Conservation (phyloP, 1,140 invertebrate genomes). For the Temnothorax nylanderi region DNA sequence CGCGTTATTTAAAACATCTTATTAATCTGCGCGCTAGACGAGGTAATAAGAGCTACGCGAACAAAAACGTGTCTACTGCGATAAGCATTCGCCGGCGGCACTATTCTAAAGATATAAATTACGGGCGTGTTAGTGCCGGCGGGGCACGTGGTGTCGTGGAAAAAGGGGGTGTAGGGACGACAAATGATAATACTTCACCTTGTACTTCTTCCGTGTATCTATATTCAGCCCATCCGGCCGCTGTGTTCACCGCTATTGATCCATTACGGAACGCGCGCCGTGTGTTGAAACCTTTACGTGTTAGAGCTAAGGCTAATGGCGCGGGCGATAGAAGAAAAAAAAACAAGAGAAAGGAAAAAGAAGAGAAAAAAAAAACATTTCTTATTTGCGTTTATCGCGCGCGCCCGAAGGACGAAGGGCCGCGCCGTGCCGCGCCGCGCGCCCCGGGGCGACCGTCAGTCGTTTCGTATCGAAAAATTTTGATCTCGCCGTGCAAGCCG, state of each 20-base stretch:
- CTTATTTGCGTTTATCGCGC: slow-evolving; percentile 32
- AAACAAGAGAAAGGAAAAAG: neutral
- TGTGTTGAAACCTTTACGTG: slow-evolving; percentile 56
- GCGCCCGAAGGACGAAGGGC: slow-evolving; percentile 16
- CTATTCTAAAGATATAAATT: slow-evolving; percentile 37
- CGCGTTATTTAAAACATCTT: slow-evolving; percentile 3
- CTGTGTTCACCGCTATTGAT: slow-evolving; percentile 71
- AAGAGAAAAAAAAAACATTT: neutral
- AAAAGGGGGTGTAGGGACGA: slow-evolving; percentile 58
- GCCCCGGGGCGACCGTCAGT: neutral
- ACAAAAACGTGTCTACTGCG: neutral
- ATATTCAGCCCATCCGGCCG: slow-evolving; percentile 69
- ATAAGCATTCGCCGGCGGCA: slow-evolving; percentile 26
- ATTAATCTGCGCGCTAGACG: neutral
- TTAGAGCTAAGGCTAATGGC: slow-evolving; percentile 51
- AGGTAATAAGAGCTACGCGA: neutral
- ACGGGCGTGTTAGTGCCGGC: neutral
- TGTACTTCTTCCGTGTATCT: slow-evolving; percentile 71
- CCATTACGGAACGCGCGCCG: slow-evolving; percentile 62
- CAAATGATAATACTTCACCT: slow-evolving; percentile 73
- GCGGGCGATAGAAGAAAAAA: neutral
- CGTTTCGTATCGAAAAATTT: slow-evolving; percentile 30
- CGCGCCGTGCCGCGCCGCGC: too few relatives aligned
- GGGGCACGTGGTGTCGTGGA: neutral
- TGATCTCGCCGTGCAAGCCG: slow-evolving; percentile 1